Evolutionary conservation across 2,113 vertebrate species (phyloP).

Genomic region (Zapornia atra): DNA sequence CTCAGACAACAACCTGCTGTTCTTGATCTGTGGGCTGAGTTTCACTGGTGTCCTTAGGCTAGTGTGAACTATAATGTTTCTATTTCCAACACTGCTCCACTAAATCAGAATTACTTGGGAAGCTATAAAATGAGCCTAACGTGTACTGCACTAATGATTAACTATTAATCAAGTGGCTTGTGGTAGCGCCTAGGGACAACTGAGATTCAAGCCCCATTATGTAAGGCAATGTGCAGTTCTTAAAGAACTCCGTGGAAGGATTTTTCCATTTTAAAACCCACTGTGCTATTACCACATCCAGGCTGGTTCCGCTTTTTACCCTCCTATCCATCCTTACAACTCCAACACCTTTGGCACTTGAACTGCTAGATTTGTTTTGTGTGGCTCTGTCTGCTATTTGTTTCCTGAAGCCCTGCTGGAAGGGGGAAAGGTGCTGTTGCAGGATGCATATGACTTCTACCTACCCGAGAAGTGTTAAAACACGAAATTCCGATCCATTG

Average conservation of each 20-base stretch:
- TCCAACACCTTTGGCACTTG: background rate
- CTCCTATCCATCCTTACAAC: background rate
- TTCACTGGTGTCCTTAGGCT: slow-evolving; percentile 2
- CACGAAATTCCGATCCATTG: background rate
- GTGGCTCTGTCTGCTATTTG: background rate
- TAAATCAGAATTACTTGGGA: slow-evolving; percentile 2
- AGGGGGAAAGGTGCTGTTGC: background rate
- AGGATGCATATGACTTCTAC: background rate
- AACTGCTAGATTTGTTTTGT: background rate
- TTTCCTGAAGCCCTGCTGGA: background rate
- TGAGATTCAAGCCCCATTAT: background rate
- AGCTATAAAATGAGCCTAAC: background rate
- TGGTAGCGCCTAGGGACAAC: background rate
- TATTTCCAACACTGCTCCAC: background rate
- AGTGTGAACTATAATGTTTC: background rate
- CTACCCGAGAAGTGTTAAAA: background rate
- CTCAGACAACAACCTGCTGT: background rate
- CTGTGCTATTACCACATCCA: background rate
- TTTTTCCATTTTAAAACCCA: slow-evolving; percentile 16
- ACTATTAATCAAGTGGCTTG: slow-evolving; percentile 30
- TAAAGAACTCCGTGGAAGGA: background rate
- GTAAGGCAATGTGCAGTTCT: background rate
- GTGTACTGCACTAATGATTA: background rate
- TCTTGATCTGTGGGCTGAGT: background rate
- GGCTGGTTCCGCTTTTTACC: background rate